Conservation (phyloP, 2,888 invertebrate genomes). For the Agrotis exclamationis region DNA sequence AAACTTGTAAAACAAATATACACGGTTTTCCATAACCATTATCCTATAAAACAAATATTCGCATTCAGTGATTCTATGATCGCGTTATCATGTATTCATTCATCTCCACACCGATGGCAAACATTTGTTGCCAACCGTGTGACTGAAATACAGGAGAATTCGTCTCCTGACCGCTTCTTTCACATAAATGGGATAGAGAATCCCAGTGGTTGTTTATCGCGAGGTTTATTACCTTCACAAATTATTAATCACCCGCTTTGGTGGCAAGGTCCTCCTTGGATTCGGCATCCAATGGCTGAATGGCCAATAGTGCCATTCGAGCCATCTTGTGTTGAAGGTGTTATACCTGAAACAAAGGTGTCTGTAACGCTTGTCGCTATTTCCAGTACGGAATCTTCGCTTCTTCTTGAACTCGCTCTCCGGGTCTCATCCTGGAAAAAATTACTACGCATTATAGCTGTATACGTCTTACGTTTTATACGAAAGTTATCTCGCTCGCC, state of each 20-base stretch:
- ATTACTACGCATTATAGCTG: conserved; percentile 2
- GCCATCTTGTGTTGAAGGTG: neutral
- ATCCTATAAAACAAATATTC: neutral
- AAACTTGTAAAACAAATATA: neutral
- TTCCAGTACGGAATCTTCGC: neutral
- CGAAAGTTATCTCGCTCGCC: neutral
- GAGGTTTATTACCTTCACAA: conserved; percentile 12
- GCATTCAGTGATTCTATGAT: neutral
- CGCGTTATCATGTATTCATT: neutral
- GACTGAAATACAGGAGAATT: conserved; percentile 5
- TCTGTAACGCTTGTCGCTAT: conserved; percentile 1
- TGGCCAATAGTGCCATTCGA: neutral
- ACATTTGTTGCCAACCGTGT: too few relatives aligned
- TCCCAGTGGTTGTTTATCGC: conserved; percentile 12
- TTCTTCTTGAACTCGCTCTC: conserved; percentile 3
- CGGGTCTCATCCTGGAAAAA: conserved; percentile 4
- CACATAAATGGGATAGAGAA: conserved; percentile 12
- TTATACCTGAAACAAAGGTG: neutral
- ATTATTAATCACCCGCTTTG: conserved; percentile 9
- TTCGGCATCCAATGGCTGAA: neutral
- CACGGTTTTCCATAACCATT: neutral
- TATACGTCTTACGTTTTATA: neutral
- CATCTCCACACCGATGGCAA: neutral
- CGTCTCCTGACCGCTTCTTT: conserved; percentile 2
- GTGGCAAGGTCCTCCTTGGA: conserved; percentile 8